Conservation (phyloP, 53 echinoderm and acorn worm genomes). For the Echinarachnius parma region DNA sequence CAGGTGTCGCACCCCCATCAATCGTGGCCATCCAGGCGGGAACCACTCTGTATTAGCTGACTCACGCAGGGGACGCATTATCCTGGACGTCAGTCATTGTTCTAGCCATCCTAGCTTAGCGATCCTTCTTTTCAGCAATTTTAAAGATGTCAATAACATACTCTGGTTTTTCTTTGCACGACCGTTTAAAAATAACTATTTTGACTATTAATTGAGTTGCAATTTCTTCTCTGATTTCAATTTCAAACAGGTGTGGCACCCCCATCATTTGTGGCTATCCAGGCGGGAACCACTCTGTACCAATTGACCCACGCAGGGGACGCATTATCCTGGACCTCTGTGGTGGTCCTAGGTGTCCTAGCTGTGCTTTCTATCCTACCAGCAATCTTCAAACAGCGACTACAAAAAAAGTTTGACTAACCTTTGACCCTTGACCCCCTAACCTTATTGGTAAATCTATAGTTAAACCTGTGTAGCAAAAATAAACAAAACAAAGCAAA, state of each 20-base stretch:
- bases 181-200: too few relatives aligned
- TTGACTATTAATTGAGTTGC: too few relatives aligned
- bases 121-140: too few relatives aligned
- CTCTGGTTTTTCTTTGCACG: too few relatives aligned
- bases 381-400: constrained; percentile 73
- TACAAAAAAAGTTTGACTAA: constrained; percentile 85
- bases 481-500: too few relatives aligned
- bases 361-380: constrained; percentile 92
- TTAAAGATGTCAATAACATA: too few relatives aligned
- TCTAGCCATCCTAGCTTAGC: too few relatives aligned
- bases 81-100: constrained; percentile 92
- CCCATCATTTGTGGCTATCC: constrained; percentile 92
- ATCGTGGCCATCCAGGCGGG: constrained; percentile 95
- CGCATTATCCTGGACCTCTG: constrained; percentile 89
- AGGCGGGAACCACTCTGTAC: constrained; percentile 91
- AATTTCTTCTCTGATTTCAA: too few relatives aligned
- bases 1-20: constrained; percentile 94
- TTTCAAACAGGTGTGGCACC: constrained; percentile 94
- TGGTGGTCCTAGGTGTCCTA: constrained; percentile 68
- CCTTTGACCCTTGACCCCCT: background rate
- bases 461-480: background rate
- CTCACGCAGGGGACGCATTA: constrained; percentile 78
- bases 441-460: background rate
- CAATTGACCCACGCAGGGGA: constrained; percentile 83
- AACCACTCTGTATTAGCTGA: constrained; percentile 86